These are phyloP conservation scores for Gallinago solitaria DNA, from an alignment of 2,797 vertebrate species.

Conservation along the genomic window DNA sequence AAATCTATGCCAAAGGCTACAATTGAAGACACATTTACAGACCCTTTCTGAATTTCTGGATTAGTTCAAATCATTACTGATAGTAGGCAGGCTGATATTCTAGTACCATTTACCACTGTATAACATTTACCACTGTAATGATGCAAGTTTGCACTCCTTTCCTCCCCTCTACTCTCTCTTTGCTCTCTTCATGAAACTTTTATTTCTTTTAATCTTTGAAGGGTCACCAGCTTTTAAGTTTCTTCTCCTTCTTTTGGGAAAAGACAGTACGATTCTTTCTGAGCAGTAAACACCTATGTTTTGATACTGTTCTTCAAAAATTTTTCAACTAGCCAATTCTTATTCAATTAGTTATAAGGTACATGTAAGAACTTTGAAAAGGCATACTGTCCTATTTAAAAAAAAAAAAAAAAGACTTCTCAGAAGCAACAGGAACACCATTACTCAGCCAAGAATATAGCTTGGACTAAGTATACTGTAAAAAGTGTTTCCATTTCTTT, in stretches of 20 bases:
- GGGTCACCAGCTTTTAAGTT: not conserved
- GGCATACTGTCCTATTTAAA: not conserved
- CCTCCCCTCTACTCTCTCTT: not conserved
- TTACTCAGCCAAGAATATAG: not conserved
- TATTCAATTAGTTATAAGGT: not conserved
- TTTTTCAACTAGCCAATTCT: not conserved
- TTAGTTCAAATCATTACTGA: conserved; percentile 40
- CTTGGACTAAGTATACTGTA: not conserved
- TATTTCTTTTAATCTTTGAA: not conserved
- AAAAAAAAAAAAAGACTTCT: not conserved
- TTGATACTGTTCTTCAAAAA: not conserved
- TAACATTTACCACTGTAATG: not conserved
- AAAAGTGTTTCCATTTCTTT: not conserved
- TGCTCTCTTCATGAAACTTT: not conserved
- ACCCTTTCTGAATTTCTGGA: conserved; percentile 45
- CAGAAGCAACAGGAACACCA: not conserved
- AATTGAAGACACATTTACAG: conserved; percentile 20
- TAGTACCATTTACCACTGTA: not conserved
- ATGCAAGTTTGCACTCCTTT: not conserved
- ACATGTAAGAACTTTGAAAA: not conserved
- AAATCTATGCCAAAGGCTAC: conserved; percentile 35
- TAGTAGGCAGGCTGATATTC: not conserved
- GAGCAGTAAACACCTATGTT: not conserved
- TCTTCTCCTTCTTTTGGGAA: not conserved
- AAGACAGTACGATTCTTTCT: not conserved